A percentile compares a stretch with the other conserved stretches of the same genome.
These are phyloP conservation scores for Muschampia plurimacula DNA, from an alignment of 2,888 invertebrate species.

Conservation along the genomic window DNA sequence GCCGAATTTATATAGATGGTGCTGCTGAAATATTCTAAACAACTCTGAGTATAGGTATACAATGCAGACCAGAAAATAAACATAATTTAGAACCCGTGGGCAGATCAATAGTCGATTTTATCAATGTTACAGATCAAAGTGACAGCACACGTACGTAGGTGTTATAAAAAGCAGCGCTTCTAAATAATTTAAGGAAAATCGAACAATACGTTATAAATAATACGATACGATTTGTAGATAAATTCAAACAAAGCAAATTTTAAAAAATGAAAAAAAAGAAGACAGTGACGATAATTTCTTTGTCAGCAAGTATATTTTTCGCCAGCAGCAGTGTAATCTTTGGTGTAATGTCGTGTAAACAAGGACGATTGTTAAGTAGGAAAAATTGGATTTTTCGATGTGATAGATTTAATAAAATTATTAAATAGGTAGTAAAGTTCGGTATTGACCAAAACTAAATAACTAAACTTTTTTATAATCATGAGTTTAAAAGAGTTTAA, in stretches of 20 bases:
- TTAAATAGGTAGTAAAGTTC: no score
- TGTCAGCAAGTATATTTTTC: constrained; percentile 1
- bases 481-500: no score
- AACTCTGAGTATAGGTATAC: not conserved
- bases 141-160: not conserved
- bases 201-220: not conserved
- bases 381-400: constrained; percentile 11
- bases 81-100: not conserved
- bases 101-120: not conserved
- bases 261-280: not conserved
- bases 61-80: not conserved
- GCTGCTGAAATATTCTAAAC: constrained; percentile 9
- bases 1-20: constrained; percentile 24
- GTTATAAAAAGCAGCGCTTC: not conserved
- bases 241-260: no score
- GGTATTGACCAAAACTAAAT: no score
- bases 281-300: not conserved
- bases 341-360: constrained; percentile 13
- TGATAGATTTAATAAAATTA: not conserved
- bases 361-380: constrained; percentile 8
- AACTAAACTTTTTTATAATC: no score
- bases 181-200: not conserved
- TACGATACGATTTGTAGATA: not conserved
- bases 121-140: not conserved
- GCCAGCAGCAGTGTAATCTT: not conserved